phyloP scores from a whole-genome alignment of 2,113 vertebrate species.

The Cichladusa arquata region DNA sequence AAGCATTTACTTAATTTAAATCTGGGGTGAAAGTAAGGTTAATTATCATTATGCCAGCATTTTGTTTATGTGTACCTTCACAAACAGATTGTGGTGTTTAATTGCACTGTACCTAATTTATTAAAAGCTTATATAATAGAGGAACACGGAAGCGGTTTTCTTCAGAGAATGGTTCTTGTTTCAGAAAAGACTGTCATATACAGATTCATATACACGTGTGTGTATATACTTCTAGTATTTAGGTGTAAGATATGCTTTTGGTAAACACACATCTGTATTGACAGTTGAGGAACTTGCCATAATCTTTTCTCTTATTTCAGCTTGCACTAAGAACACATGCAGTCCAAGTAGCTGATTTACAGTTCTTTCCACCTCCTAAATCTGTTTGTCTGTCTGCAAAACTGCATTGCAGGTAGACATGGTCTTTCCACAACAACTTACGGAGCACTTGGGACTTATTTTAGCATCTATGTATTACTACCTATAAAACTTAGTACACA shows the following conservation, averaged over 20 bases:
- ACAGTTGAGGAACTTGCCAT: neutral
- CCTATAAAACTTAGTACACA: neutral
- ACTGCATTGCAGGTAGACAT: neutral
- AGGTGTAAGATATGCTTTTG: neutral
- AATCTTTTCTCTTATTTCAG: neutral
- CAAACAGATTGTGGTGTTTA: neutral
- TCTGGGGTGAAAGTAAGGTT: neutral
- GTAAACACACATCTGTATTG: accelerated
- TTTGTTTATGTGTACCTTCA: neutral
- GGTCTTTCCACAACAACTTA: neutral
- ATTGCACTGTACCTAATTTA: neutral
- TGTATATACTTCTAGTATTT: neutral
- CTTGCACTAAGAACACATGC: neutral
- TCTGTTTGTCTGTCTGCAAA: neutral
- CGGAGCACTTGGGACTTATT: neutral
- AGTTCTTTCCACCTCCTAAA: neutral
- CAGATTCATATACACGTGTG: neutral
- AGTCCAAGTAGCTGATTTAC: neutral
- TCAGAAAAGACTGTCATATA: neutral
- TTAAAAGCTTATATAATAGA: neutral
- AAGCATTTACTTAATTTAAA: constrained; percentile 44
- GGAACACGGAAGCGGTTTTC: neutral
- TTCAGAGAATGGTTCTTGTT: neutral
- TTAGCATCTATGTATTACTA: neutral
- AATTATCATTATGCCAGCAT: neutral